These are phyloP conservation scores for Schizopygopsis malacanthus DNA, from an alignment of 2,797 vertebrate species.

Conservation along the genomic window DNA sequence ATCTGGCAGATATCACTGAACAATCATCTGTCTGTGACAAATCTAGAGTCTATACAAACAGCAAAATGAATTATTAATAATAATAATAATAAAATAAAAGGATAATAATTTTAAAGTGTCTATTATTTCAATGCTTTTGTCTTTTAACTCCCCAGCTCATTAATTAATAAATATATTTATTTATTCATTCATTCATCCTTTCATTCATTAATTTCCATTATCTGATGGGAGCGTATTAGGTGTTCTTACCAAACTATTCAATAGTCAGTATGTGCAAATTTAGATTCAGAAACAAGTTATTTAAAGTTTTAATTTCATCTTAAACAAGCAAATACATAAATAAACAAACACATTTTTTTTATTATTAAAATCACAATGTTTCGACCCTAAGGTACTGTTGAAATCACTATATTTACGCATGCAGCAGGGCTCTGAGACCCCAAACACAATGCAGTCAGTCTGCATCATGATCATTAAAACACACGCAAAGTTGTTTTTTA, in stretches of 20 bases:
- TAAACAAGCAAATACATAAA: background rate
- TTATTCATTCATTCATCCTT: too few relatives aligned
- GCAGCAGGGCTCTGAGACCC: background rate
- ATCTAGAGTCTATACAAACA: background rate
- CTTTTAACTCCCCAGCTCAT: background rate
- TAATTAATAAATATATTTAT: too few relatives aligned
- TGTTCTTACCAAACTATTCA: background rate
- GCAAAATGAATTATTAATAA: background rate
- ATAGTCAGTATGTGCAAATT: background rate
- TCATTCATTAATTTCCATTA: background rate
- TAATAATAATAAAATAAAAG: background rate
- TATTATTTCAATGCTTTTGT: background rate
- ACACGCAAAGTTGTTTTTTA: background rate
- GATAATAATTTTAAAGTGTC: background rate
- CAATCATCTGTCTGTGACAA: background rate
- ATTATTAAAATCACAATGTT: too few relatives aligned
- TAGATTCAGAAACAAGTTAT: background rate
- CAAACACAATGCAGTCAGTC: background rate
- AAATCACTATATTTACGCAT: background rate
- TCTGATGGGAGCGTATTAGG: background rate
- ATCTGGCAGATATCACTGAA: background rate
- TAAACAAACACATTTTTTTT: background rate
- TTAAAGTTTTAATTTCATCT: background rate
- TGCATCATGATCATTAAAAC: background rate
- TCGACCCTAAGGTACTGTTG: background rate